Percentiles rank a stretch among this genome's conserved stretches.
These are phyloP conservation scores for Cheilosia soror DNA, from an alignment of 2,888 invertebrate species.

Conservation along the genomic window DNA sequence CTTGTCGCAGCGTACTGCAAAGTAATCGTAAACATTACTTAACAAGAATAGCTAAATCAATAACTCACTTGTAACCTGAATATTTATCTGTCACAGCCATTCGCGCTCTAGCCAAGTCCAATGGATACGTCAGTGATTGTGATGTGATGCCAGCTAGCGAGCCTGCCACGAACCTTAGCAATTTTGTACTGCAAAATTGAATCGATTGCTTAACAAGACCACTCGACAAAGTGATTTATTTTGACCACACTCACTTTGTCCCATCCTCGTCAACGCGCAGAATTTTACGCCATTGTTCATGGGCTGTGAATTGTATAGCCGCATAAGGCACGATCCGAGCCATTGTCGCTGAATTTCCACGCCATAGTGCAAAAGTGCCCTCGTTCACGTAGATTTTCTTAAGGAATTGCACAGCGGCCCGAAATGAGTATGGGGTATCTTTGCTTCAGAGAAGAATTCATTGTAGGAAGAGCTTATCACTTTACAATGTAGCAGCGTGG, in stretches of 20 bases:
- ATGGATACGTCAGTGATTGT: constrained; percentile 96
- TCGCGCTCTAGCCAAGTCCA: constrained; percentile 97
- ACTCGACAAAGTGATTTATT: background rate
- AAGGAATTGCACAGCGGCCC: constrained; percentile 89
- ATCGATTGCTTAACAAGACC: constrained; percentile 7
- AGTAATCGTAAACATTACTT: background rate
- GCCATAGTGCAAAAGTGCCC: constrained; percentile 94
- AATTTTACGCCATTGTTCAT: constrained; percentile 97
- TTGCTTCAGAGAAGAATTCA: constrained; percentile 82
- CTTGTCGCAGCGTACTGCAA: constrained; percentile 84
- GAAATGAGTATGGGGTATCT: constrained; percentile 89
- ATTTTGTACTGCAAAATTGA: constrained; percentile 80
- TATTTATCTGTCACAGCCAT: constrained; percentile 96
- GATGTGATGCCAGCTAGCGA: constrained; percentile 98
- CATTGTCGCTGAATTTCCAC: constrained; percentile 99
- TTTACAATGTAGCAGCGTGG: background rate
- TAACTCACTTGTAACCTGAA: constrained; percentile 87
- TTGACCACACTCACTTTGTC: constrained; percentile 82
- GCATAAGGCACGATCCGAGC: constrained; percentile 98
- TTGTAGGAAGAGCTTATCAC: constrained; percentile 59
- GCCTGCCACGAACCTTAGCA: constrained; percentile 90
- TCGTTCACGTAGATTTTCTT: constrained; percentile 88
- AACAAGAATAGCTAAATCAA: background rate
- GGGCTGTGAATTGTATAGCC: constrained; percentile 98
- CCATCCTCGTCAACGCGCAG: constrained; percentile 88